Conservation (phyloP, 2,113 vertebrate species). For the Galbula dea region DNA sequence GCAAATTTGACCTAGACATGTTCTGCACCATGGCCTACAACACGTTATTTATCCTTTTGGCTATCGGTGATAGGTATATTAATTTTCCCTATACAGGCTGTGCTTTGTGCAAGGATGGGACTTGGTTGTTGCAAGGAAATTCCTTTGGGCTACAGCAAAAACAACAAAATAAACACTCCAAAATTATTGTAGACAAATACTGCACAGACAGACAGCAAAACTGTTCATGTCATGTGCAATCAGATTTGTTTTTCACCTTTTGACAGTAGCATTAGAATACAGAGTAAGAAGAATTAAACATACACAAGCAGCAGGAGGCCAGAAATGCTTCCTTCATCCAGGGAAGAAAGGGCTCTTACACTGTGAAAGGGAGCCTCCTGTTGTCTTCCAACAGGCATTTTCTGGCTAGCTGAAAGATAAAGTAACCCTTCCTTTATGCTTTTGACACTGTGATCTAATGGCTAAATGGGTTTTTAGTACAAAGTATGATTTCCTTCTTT, state of each 20-base stretch:
- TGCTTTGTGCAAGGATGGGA: neutral
- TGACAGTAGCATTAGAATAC: neutral
- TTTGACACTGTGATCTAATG: conserved; percentile 1
- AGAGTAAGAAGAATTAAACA: neutral
- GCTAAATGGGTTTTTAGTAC: conserved; percentile 54
- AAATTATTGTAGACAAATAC: neutral
- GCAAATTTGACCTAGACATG: neutral
- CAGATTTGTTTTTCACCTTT: conserved; percentile 19
- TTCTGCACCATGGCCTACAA: neutral
- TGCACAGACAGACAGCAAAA: neutral
- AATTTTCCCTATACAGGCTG: neutral
- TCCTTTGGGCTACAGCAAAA: neutral
- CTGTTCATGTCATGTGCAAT: neutral
- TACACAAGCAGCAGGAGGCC: conserved; percentile 25
- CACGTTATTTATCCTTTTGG: neutral
- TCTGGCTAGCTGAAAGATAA: conserved; percentile 46
- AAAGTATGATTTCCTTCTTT: conserved; percentile 41
- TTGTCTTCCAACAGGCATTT: conserved; percentile 46
- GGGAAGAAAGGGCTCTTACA: conserved; percentile 37
- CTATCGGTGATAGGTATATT: neutral
- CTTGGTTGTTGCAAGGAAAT: neutral
- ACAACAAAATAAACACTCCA: neutral
- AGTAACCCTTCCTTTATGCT: conserved; percentile 39
- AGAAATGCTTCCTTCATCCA: conserved; percentile 10
- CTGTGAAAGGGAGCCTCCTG: conserved; percentile 60